phyloP scores from a whole-genome alignment of 2,888 invertebrate species.

The Oxycera nigricornis region DNA sequence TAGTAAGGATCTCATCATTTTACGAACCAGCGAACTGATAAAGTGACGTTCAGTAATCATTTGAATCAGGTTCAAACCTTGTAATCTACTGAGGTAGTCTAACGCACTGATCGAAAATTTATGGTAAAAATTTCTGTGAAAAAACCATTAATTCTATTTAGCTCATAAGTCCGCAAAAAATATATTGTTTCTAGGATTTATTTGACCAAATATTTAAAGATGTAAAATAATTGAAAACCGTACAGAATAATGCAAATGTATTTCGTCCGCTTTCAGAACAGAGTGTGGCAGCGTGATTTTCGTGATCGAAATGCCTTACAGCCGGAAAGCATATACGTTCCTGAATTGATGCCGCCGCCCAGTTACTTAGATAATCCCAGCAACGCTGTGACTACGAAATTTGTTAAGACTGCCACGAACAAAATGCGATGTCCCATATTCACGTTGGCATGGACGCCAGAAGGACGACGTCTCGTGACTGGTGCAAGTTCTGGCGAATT shows the following conservation, averaged over 20 bases:
- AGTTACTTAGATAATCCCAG: conserved; percentile 93
- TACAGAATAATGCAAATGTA: not conserved
- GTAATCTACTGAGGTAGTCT: too few relatives aligned
- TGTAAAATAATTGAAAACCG: not conserved
- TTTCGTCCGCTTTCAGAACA: conserved; percentile 66
- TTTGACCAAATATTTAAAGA: not conserved
- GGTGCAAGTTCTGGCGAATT: conserved; percentile 99
- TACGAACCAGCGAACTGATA: too few relatives aligned
- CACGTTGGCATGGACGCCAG: conserved; percentile 99
- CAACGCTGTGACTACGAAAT: conserved; percentile 93
- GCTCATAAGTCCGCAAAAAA: too few relatives aligned
- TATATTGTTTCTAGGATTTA: not conserved
- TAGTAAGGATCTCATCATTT: too few relatives aligned
- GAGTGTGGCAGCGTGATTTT: conserved; percentile 94
- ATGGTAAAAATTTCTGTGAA: too few relatives aligned
- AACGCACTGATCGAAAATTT: too few relatives aligned
- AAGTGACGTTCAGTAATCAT: too few relatives aligned
- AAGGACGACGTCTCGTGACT: conserved; percentile 95
- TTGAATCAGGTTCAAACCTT: too few relatives aligned
- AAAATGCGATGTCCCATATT: conserved; percentile 99
- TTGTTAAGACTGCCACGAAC: conserved; percentile 99
- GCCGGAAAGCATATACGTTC: conserved; percentile 94
- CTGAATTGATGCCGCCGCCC: conserved; percentile 92
- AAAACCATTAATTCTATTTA: too few relatives aligned
- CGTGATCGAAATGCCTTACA: conserved; percentile 88